These are phyloP conservation scores for Pionites leucogaster DNA, from an alignment of 2,113 vertebrate genomes.

Conservation along the genomic window DNA sequence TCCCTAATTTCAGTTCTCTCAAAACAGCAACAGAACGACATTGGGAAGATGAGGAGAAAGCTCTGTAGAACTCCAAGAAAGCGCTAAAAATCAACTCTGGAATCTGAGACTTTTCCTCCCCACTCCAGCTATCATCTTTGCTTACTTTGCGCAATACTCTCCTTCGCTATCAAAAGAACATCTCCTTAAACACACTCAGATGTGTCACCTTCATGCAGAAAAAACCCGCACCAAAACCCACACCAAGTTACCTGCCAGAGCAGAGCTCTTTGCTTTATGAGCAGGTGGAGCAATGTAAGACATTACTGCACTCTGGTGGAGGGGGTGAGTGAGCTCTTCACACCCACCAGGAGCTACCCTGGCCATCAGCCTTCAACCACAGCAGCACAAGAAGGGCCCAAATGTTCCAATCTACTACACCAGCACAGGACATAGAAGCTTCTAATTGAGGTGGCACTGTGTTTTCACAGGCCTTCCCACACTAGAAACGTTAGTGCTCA, in stretches of 20 bases:
- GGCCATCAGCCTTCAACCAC: background rate
- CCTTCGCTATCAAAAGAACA: background rate
- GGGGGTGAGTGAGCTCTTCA: background rate
- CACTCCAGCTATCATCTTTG: background rate
- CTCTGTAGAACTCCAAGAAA: background rate
- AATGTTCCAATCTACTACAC: background rate
- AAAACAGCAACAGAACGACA: background rate
- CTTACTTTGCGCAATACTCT: background rate
- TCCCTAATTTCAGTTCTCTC: background rate
- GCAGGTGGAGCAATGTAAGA: background rate
- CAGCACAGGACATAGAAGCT: background rate
- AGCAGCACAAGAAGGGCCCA: background rate
- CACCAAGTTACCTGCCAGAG: background rate
- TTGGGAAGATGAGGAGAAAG: background rate
- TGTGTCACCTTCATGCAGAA: background rate
- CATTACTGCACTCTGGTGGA: background rate
- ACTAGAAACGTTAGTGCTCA: background rate
- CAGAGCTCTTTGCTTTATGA: background rate
- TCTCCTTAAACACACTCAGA: background rate
- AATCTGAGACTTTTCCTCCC: background rate
- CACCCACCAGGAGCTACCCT: background rate
- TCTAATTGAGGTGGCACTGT: background rate
- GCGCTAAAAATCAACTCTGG: background rate
- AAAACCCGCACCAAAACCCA: rapidly evolving
- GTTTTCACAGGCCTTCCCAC: background rate